phyloP scores from a whole-genome alignment of 2,888 invertebrate species.

The Drosophila diplacantha region DNA sequence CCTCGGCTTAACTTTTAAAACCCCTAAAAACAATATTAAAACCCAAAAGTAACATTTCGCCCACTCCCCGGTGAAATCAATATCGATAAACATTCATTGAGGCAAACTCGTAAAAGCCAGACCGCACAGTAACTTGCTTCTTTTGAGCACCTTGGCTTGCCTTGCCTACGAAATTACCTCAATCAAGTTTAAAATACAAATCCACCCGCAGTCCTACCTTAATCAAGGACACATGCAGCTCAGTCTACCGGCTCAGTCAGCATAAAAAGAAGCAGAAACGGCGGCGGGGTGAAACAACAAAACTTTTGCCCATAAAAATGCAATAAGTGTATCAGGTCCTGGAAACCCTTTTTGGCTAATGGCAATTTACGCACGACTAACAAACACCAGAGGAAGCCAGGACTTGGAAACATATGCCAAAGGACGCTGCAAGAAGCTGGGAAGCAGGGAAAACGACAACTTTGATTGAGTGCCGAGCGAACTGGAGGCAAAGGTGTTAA shows the following conservation, averaged over 20 bases:
- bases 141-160: slow-evolving; percentile 6
- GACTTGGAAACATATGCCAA: slow-evolving; percentile 32
- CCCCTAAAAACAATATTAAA: background rate
- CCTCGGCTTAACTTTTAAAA: background rate
- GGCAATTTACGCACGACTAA: slow-evolving; percentile 69
- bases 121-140: slow-evolving; percentile 4
- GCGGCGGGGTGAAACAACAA: slow-evolving; percentile 36
- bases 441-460: slow-evolving; percentile 44
- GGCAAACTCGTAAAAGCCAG: slow-evolving; percentile 4
- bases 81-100: slow-evolving; percentile 7
- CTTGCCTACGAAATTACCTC: slow-evolving; percentile 22
- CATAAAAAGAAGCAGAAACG: slow-evolving; percentile 40
- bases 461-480: slow-evolving; percentile 62
- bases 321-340: slow-evolving; percentile 61
- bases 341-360: slow-evolving; percentile 58
- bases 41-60: background rate
- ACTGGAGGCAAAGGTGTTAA: slow-evolving; percentile 62
- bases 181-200: slow-evolving; percentile 21
- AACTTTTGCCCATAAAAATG: slow-evolving; percentile 64
- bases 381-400: slow-evolving; percentile 44
- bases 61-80: background rate
- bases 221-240: slow-evolving; percentile 39
- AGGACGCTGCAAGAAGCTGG: slow-evolving; percentile 12
- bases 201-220: slow-evolving; percentile 22
- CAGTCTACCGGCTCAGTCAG: slow-evolving; percentile 17